These are phyloP conservation scores for Bothrops jararaca DNA, from an alignment of 2,113 vertebrate species.

Conservation along the genomic window DNA sequence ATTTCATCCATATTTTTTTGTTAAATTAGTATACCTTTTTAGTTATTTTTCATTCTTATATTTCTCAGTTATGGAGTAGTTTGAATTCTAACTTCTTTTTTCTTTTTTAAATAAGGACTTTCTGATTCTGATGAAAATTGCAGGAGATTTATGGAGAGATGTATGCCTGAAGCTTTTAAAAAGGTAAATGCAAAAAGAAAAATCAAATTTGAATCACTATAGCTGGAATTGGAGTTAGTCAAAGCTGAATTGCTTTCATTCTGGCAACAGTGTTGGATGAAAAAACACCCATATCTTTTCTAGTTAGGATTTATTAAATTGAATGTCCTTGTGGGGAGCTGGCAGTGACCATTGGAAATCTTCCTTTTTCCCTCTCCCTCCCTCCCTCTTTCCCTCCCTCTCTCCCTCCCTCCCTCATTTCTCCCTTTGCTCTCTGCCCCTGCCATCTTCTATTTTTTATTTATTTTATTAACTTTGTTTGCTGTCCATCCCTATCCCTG, in stretches of 20 bases:
- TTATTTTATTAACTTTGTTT: background rate
- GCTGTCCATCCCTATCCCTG: background rate
- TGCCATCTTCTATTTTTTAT: background rate
- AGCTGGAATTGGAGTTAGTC: background rate
- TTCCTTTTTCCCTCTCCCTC: background rate
- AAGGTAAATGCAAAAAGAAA: constrained; percentile 76
- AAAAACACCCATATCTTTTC: background rate
- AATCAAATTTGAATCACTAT: background rate
- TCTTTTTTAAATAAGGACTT: constrained; percentile 78
- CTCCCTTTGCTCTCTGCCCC: background rate
- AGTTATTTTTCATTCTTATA: background rate
- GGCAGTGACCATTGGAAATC: background rate
- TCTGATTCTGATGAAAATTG: constrained; percentile 98
- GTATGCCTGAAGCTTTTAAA: constrained; percentile 99
- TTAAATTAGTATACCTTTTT: background rate
- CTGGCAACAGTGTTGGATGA: background rate
- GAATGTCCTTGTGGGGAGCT: background rate
- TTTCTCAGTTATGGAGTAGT: background rate
- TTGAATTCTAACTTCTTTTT: background rate
- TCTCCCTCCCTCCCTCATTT: no score
- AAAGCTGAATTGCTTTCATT: background rate
- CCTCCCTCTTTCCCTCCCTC: no score
- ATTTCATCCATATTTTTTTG: background rate
- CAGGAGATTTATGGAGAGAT: constrained; percentile 94
- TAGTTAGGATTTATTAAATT: background rate